phyloP scores from a whole-genome alignment of 64 coral and sea anemone genomes.

The Hydrozoanthus tunicans region DNA sequence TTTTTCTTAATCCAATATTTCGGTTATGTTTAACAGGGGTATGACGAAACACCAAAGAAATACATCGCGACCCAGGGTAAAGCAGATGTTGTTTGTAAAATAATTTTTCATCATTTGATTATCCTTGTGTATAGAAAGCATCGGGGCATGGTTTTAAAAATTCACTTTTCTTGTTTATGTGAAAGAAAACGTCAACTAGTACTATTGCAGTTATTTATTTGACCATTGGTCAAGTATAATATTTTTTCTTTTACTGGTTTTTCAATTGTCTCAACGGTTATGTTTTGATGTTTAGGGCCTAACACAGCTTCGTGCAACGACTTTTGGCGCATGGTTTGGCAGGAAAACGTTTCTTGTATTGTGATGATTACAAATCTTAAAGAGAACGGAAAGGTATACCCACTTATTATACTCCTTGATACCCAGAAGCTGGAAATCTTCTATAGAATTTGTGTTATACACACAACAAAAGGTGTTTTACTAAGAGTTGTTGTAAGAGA shows the following conservation, averaged over 20 bases:
- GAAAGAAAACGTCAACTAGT: too few relatives aligned
- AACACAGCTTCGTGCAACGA: constrained; percentile 18
- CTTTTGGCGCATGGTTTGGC: constrained; percentile 70
- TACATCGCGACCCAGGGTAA: constrained; percentile 62
- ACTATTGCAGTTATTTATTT: too few relatives aligned
- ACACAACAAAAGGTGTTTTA: too few relatives aligned
- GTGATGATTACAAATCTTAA: constrained; percentile 65
- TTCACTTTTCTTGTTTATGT: too few relatives aligned
- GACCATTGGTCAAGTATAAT: too few relatives aligned
- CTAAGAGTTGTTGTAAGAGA: too few relatives aligned
- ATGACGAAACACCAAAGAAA: constrained; percentile 25
- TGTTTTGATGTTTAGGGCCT: constrained; percentile 5
- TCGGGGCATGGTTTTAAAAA: too few relatives aligned
- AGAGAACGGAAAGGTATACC: constrained; percentile 43
- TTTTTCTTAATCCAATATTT: background rate
- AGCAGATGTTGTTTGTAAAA: background rate
- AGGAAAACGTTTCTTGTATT: constrained; percentile 58
- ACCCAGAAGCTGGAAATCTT: too few relatives aligned
- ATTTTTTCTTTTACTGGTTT: background rate
- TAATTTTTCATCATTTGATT: too few relatives aligned
- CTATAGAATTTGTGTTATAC: too few relatives aligned
- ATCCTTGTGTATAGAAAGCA: too few relatives aligned
- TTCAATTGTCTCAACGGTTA: background rate
- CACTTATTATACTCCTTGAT: too few relatives aligned
- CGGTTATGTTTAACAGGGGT: background rate